phyloP scores from a whole-genome alignment of 2,797 vertebrate genomes.

The Hafferia zeledoni region DNA sequence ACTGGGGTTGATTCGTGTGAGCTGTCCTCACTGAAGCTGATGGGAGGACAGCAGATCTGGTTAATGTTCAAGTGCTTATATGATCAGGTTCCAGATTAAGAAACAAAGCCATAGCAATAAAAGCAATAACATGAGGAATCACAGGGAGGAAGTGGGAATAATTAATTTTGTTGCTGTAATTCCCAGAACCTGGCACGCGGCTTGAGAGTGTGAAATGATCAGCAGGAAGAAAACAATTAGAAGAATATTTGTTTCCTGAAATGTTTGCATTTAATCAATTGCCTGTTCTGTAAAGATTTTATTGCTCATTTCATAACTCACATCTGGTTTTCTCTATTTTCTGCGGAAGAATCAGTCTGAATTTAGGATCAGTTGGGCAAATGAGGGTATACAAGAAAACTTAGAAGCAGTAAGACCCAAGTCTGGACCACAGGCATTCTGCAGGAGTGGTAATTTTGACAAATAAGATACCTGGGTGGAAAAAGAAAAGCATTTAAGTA shows the following conservation, averaged over 20 bases:
- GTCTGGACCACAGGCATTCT: neutral
- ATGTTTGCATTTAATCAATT: neutral
- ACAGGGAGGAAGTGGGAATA: neutral
- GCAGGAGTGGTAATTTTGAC: neutral
- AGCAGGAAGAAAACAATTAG: neutral
- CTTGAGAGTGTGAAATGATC: neutral
- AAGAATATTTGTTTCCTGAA: neutral
- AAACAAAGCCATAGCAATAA: neutral
- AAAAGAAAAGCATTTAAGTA: neutral
- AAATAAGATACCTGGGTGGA: neutral
- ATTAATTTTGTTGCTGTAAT: neutral
- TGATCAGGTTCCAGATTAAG: neutral
- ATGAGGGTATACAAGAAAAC: neutral
- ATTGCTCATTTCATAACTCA: neutral
- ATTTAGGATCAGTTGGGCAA: neutral
- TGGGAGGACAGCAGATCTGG: neutral
- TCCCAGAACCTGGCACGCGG: neutral
- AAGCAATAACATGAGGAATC: neutral
- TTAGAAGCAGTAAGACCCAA: neutral
- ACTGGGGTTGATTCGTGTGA: neutral
- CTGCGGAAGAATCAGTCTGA: neutral
- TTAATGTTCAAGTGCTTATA: neutral
- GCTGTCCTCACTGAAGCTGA: neutral
- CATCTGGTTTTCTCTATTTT: neutral
- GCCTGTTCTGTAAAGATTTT: neutral